Conservation (phyloP, 2,888 invertebrate genomes). For the Smittia sp. region DNA sequence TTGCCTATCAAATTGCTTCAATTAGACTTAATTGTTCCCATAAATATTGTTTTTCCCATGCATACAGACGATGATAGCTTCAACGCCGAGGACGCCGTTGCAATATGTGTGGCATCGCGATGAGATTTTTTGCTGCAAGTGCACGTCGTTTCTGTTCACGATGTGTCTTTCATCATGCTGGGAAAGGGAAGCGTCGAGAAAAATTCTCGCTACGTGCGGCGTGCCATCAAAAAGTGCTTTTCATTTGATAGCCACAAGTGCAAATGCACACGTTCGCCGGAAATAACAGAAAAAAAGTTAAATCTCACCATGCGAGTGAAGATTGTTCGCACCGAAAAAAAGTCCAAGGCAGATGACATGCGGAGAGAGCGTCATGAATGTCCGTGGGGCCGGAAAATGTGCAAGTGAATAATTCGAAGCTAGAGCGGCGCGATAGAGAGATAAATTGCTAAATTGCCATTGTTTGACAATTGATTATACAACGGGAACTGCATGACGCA, state of each 20-base stretch:
- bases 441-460: conserved; percentile 40
- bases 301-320: conserved; percentile 40
- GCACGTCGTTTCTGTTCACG: conserved; percentile 35
- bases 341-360: conserved; percentile 29
- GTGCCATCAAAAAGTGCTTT: conserved; percentile 36
- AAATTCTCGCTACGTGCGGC: conserved; percentile 38
- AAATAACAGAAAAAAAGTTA: conserved; percentile 31
- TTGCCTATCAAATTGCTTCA: conserved; percentile 41
- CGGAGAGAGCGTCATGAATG: conserved; percentile 24
- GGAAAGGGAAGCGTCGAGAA: background rate
- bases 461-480: conserved; percentile 41
- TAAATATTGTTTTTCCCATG: conserved; percentile 39
- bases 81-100: conserved; percentile 7
- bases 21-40: conserved; percentile 42
- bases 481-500: conserved; percentile 17
- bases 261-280: conserved; percentile 35
- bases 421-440: conserved; percentile 30
- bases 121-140: conserved; percentile 34
- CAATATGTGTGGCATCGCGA: conserved; percentile 33
- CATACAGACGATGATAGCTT: conserved; percentile 33
- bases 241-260: conserved; percentile 38
- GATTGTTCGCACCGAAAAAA: conserved; percentile 18
- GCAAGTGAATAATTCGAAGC: conserved; percentile 34
- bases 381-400: conserved; percentile 14
- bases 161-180: background rate